A percentile compares a stretch with the other conserved stretches of the same genome.
Conservation (phyloP, 1,140 invertebrate genomes). For the Galleria mellonella region DNA sequence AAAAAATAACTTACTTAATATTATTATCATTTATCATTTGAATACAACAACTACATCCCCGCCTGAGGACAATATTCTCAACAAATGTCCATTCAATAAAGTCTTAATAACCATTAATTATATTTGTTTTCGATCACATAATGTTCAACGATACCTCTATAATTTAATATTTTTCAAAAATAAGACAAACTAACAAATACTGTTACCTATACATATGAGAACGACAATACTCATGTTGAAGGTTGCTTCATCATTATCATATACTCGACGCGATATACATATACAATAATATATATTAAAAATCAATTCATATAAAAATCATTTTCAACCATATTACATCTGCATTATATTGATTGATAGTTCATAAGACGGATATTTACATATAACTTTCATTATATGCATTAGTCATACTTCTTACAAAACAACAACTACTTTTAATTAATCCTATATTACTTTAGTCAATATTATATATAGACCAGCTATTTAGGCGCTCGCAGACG, state of each 20-base stretch:
- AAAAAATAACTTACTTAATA: conserved; percentile 75
- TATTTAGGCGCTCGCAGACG: conserved; percentile 24
- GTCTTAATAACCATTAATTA: conserved; percentile 68
- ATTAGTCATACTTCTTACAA: conserved; percentile 62
- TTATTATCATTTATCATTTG: conserved; percentile 72
- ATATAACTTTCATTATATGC: conserved; percentile 66
- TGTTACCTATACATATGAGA: conserved; percentile 40
- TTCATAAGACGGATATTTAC: conserved; percentile 73
- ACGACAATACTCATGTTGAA: conserved; percentile 25
- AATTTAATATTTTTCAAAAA: conserved; percentile 52
- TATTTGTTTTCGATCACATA: conserved; percentile 63
- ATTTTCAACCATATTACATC: conserved; percentile 60
- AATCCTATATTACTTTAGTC: conserved; percentile 47
- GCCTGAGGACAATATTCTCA: conserved; percentile 64
- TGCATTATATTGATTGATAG: conserved; percentile 48
- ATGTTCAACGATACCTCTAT: conserved; percentile 64
- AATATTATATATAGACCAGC: conserved; percentile 37
- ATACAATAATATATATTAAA: conserved; percentile 65
- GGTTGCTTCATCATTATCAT: conserved; percentile 24
- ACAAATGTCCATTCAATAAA: conserved; percentile 72
- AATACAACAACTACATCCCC: conserved; percentile 72
- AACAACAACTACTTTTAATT: conserved; percentile 68
- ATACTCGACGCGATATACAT: conserved; percentile 39
- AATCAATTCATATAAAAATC: conserved; percentile 70
- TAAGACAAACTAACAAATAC: conserved; percentile 51